A percentile compares a stretch with the other conserved stretches of the same genome.
These are phyloP conservation scores for Ormia ochracea DNA, from an alignment of 2,888 invertebrate species.

Conservation along the genomic window DNA sequence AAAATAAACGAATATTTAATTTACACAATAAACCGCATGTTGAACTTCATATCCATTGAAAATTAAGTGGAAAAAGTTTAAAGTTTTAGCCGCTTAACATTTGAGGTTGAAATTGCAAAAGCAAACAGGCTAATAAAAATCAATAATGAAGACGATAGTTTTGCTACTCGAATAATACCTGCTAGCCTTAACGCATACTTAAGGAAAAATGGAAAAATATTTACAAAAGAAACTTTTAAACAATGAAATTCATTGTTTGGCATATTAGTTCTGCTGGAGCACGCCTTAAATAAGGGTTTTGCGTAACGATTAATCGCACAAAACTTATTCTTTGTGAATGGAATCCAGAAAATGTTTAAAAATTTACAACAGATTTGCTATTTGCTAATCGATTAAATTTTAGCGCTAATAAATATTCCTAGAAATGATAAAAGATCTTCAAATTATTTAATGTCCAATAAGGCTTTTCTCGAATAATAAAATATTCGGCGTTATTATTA, in stretches of 20 bases:
- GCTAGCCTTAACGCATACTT: background rate
- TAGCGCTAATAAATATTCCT: too few species aligned
- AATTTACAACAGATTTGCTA: too few species aligned
- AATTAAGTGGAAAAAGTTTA: constrained; percentile 28
- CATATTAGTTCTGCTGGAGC: background rate
- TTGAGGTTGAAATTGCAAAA: constrained; percentile 38
- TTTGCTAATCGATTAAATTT: background rate
- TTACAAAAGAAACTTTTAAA: constrained; percentile 1
- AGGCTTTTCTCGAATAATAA: too few species aligned
- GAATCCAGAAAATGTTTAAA: too few species aligned
- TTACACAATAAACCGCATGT: constrained; percentile 27
- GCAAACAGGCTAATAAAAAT: background rate
- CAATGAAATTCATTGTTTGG: constrained; percentile 4
- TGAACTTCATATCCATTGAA: constrained; percentile 30
- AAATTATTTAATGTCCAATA: too few species aligned
- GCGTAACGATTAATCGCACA: background rate
- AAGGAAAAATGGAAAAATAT: background rate
- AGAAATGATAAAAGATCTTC: too few species aligned
- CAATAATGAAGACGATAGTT: constrained; percentile 4
- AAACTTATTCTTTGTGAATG: background rate
- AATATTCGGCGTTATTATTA: too few species aligned
- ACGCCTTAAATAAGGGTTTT: background rate
- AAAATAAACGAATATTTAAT: constrained; percentile 8
- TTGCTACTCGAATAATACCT: background rate
- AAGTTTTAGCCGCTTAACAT: constrained; percentile 32